Base-by-base conservation (phyloP, 2,888 invertebrate genomes). In the Lacanobia wlatinum region DNA sequence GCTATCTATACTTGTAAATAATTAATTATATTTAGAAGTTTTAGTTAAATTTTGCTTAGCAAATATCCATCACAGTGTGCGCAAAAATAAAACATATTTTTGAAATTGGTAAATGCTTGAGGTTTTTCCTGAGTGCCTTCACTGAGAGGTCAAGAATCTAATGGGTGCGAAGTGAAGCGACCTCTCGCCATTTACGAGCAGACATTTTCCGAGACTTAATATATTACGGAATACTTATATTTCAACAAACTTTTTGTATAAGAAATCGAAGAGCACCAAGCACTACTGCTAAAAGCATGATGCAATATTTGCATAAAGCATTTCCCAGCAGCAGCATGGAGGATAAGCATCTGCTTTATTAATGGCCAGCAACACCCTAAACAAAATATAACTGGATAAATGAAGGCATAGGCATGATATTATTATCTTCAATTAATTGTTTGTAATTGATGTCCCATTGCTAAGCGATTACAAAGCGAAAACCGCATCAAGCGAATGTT, bases 401-500 rank as follows among this genome's bases (percentile, higher is more conserved):
- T n/a, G 28, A 12, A 61, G 10, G 12, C 21, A 18, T 21, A 21
- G 18, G 12, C n/a, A 16, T 55, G 18, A 18, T 34, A 0, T 43
- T 40, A 55, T 43, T 40, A 46, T 71, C 16, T 53, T 38, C 8
- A 34, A 56, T 48, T 9, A 64, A 34, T 50, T n/a, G 18, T 38
- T 38, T 76, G 1, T 48, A 5, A 43, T 55, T 46, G 50, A 14
- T 14, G 34, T 16, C 14, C 23, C 18, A 40, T 34, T 58, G 73
- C 73, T 73, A 58, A 38, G 75, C 75, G 77, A 70, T 52, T 18
- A 53, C 12, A 58, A 43, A 56, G 76, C 76, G 53, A 69, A 62
- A 59, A 59, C 40, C 10, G 52, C 52, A 70, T 23, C 18, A 52
- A 70, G 75, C 75, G 75, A 75, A 59, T 76, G 76, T 76, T 59